Conservation (phyloP, 2,797 vertebrate species). For the Ispidina lecontei region DNA sequence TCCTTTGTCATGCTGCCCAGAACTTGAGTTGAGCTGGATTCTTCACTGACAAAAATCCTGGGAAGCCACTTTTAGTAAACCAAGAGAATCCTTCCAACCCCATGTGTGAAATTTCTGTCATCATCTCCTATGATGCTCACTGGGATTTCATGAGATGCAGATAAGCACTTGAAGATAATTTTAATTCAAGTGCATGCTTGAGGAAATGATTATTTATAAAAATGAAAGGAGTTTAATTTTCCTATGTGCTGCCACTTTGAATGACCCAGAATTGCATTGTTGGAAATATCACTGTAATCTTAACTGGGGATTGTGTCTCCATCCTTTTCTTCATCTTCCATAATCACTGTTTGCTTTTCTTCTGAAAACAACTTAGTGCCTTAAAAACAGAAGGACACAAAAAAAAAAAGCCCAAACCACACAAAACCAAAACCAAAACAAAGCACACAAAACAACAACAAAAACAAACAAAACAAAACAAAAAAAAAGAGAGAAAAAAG, state of each 20-base stretch:
- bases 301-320: slow-evolving; percentile 78
- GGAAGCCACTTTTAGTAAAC: not conserved
- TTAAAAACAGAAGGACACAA: slow-evolving; percentile 63
- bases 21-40: not conserved
- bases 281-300: slow-evolving; percentile 21
- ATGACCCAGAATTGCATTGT: slow-evolving; percentile 39
- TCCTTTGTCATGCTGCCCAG: not conserved
- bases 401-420: too few species aligned
- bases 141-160: not conserved
- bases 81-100: not conserved
- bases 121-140: not conserved
- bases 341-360: slow-evolving; percentile 82
- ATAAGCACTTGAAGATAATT: not conserved
- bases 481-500: not conserved
- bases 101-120: not conserved
- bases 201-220: slow-evolving; percentile 17
- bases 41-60: not conserved
- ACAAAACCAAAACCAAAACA: too few species aligned
- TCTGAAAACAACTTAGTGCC: slow-evolving; percentile 83
- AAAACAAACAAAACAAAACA: not conserved
- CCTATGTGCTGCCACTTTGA: slow-evolving; percentile 15
- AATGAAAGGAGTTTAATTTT: not conserved
- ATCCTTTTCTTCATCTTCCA: slow-evolving; percentile 90
- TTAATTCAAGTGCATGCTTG: slow-evolving; percentile 3
- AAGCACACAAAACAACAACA: too few species aligned